Conservation (phyloP, 2,888 invertebrate genomes). For the Harpagoxenus sublaevis region DNA sequence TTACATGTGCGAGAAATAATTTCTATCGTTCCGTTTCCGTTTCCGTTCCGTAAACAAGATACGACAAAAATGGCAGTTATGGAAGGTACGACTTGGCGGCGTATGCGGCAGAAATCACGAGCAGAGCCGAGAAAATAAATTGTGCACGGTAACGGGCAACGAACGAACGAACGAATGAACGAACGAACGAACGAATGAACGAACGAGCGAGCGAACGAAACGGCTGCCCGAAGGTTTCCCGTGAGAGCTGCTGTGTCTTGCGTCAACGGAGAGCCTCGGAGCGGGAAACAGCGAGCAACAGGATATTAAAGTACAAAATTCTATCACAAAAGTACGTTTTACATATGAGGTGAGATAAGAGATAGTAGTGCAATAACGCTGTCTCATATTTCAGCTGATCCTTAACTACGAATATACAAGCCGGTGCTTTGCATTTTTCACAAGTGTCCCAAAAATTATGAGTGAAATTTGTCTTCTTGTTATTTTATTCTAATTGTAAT, state of each 20-base stretch:
- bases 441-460: not conserved
- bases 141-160: conserved; percentile 57
- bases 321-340: conserved; percentile 55
- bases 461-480: not conserved
- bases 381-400: conserved; percentile 22
- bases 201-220: conserved; percentile 63
- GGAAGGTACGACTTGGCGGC: conserved; percentile 56
- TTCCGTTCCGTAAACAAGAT: conserved; percentile 17
- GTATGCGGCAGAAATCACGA: conserved; percentile 68
- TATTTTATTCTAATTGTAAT: not conserved
- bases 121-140: conserved; percentile 72
- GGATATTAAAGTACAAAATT: conserved; percentile 70
- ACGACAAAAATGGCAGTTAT: conserved; percentile 58
- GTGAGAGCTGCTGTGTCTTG: conserved; percentile 20
- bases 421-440: not conserved
- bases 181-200: conserved; percentile 66
- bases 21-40: conserved; percentile 18
- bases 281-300: conserved; percentile 62
- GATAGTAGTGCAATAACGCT: conserved; percentile 50
- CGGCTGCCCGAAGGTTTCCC: conserved; percentile 40
- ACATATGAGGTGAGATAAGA: conserved; percentile 51
- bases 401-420: not conserved
- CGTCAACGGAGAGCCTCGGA: conserved; percentile 25
- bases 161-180: conserved; percentile 69
- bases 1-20: conserved; percentile 28